These are phyloP conservation scores for Lepidochrysops patricia DNA, from an alignment of 2,888 invertebrate species.

Conservation along the genomic window DNA sequence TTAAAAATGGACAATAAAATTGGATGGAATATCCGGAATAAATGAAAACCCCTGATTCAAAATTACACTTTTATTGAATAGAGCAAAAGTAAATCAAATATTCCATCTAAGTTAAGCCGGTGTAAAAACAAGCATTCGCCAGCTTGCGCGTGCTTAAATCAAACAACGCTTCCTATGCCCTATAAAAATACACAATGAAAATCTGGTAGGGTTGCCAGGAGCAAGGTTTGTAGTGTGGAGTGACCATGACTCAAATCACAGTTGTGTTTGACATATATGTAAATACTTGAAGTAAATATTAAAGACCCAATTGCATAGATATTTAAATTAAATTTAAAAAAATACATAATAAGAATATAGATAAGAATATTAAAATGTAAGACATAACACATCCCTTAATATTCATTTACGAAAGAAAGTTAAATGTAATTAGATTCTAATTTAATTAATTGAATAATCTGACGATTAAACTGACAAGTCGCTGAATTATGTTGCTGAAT, in stretches of 20 bases:
- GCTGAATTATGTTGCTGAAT: not conserved
- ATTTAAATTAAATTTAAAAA: too few relatives aligned
- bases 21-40: too few relatives aligned
- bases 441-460: not conserved
- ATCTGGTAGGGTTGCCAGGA: constrained; percentile 24
- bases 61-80: not conserved
- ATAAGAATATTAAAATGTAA: not conserved
- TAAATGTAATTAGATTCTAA: not conserved
- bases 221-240: too few relatives aligned
- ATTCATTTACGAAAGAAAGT: not conserved
- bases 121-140: constrained; percentile 21
- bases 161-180: constrained; percentile 40
- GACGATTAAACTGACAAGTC: not conserved
- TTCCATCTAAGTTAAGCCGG: constrained; percentile 9
- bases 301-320: too few relatives aligned
- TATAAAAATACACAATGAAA: constrained; percentile 53
- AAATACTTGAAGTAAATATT: too few relatives aligned
- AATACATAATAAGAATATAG: not conserved
- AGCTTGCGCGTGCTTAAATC: constrained; percentile 40
- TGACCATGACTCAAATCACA: too few relatives aligned
- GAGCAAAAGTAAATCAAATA: not conserved
- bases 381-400: not conserved
- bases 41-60: not conserved
- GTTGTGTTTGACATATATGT: too few relatives aligned
- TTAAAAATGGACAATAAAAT: too few relatives aligned